Conservation (phyloP, 2,797 vertebrate genomes). For the Sparus aurata region DNA sequence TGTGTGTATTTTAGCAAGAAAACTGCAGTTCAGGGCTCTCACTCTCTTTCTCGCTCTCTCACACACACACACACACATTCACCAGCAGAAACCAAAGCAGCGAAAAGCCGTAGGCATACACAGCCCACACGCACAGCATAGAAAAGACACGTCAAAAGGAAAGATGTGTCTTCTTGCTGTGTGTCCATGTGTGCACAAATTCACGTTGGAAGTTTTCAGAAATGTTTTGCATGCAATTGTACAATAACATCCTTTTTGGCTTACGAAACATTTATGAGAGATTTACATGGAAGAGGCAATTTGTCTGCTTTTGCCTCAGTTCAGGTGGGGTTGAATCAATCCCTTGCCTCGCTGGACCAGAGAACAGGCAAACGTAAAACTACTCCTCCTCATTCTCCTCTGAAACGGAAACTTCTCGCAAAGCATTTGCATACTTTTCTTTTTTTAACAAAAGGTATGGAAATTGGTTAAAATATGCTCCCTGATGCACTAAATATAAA, state of each 20-base stretch:
- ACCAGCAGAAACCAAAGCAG: constrained; percentile 47
- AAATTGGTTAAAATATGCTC: constrained; percentile 40
- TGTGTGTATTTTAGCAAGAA: constrained; percentile 18
- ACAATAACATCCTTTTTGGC: background rate
- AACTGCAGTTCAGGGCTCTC: constrained; percentile 1
- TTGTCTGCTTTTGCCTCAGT: background rate
- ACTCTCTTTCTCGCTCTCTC: background rate
- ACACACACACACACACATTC: constrained; percentile 6
- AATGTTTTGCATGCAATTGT: background rate
- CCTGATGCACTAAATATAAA: constrained; percentile 41
- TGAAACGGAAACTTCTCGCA: background rate
- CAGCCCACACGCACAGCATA: constrained; percentile 48
- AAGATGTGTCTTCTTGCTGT: background rate
- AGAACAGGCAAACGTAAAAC: too few relatives aligned
- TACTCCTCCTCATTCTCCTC: too few relatives aligned
- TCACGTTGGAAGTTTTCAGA: background rate
- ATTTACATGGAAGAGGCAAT: background rate
- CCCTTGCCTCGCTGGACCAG: background rate
- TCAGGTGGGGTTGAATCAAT: constrained; percentile 33
- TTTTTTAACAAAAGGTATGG: background rate
- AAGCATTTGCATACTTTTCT: constrained; percentile 19
- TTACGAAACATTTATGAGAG: background rate
- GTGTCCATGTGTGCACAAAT: background rate
- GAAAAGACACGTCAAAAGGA: background rate
- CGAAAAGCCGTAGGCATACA: constrained; percentile 47